Conservation (phyloP, 1,140 invertebrate genomes). For the Macrotrachela quadricornifera region DNA sequence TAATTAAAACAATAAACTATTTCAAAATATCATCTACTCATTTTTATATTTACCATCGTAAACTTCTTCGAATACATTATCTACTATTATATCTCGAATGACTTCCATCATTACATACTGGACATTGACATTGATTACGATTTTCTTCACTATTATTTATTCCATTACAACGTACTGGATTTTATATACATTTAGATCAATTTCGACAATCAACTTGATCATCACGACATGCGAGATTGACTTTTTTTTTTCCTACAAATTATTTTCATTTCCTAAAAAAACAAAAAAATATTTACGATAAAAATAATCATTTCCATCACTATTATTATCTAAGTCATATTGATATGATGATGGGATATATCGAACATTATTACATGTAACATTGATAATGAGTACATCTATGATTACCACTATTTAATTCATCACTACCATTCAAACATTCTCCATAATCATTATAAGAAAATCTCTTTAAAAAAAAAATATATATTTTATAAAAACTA, state of each 20-base stretch:
- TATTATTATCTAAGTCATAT: constrained; percentile 40
- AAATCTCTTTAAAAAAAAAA: too few species aligned
- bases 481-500: too few species aligned
- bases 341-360: constrained; percentile 52
- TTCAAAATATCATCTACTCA: background rate
- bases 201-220: constrained; percentile 29
- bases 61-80: constrained; percentile 44
- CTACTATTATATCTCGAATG: background rate
- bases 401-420: constrained; percentile 33
- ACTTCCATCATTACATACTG: background rate
- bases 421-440: constrained; percentile 86
- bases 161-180: constrained; percentile 1
- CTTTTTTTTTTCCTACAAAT: background rate
- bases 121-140: constrained; percentile 28
- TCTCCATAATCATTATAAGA: constrained; percentile 76
- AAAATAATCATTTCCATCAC: constrained; percentile 56
- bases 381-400: constrained; percentile 74
- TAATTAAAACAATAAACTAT: background rate
- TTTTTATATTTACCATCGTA: constrained; percentile 37
- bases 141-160: constrained; percentile 43
- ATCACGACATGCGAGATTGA: constrained; percentile 19
- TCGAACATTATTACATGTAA: constrained; percentile 68
- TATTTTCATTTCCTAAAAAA: too few species aligned
- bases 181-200: background rate
- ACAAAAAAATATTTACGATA: constrained; percentile 51